phyloP scores from a whole-genome alignment of 2,113 vertebrate species.

The Chaetura pelagica region DNA sequence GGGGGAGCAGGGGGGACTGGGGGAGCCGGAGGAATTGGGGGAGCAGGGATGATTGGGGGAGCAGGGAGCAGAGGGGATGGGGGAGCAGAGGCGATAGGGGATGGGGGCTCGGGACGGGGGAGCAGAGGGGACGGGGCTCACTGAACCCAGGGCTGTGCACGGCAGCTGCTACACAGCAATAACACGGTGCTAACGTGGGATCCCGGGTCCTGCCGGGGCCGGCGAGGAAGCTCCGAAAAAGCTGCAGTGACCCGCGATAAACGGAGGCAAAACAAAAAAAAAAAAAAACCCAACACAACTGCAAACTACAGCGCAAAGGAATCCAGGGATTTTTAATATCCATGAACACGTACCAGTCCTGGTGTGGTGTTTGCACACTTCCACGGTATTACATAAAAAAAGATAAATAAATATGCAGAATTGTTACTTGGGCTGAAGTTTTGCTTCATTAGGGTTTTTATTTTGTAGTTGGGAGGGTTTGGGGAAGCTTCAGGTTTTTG shows the following conservation, averaged over 20 bases:
- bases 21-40: too few species aligned
- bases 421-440: background rate
- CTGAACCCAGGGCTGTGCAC: too few species aligned
- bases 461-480: background rate
- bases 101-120: too few species aligned
- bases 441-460: background rate
- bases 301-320: background rate
- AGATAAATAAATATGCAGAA: too few species aligned
- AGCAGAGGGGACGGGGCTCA: too few species aligned
- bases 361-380: background rate
- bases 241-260: accelerated
- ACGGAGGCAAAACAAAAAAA: background rate
- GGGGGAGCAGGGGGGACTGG: too few species aligned
- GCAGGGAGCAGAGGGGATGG: too few species aligned
- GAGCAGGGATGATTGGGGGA: too few species aligned
- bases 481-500: background rate
- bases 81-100: accelerated
- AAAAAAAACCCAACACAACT: background rate
- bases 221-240: background rate
- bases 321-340: background rate
- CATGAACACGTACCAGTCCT: accelerated
- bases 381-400: background rate
- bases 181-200: too few species aligned
- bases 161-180: accelerated
- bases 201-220: too few species aligned